Conservation (phyloP, 2,113 vertebrate genomes). For the Riparia riparia region DNA sequence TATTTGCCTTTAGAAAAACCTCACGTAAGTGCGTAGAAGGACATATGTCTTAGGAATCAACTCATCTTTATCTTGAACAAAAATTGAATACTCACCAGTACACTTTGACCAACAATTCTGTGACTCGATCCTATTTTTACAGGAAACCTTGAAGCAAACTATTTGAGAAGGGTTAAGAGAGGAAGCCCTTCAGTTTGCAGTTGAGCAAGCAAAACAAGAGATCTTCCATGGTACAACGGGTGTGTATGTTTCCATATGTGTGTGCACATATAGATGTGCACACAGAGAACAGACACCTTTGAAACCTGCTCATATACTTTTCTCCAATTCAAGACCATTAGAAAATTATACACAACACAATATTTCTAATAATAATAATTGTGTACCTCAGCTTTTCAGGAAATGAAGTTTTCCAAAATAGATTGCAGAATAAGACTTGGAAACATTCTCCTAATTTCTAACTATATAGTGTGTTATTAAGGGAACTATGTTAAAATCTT, state of each 20-base stretch:
- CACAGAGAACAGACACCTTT: not conserved
- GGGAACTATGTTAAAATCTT: not conserved
- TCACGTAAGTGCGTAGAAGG: not conserved
- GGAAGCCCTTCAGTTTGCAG: not conserved
- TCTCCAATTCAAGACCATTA: not conserved
- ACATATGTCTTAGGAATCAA: not conserved
- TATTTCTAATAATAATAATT: not conserved
- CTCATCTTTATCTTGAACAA: not conserved
- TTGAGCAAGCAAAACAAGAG: not conserved
- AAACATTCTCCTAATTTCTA: not conserved
- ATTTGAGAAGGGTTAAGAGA: not conserved
- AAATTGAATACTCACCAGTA: not conserved
- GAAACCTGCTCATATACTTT: not conserved
- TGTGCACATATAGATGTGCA: accelerated
- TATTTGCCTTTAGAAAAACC: not conserved
- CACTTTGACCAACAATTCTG: not conserved
- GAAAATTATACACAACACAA: accelerated
- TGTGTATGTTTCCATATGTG: not conserved
- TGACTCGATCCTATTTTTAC: not conserved
- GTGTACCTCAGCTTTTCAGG: not conserved
- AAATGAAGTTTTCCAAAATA: not conserved
- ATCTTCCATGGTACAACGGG: not conserved
- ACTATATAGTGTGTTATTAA: not conserved
- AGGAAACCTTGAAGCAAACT: not conserved
- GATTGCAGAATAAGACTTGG: not conserved